Base-by-base conservation (phyloP, 1,140 invertebrate species). In the Penaeus japonicus region DNA sequence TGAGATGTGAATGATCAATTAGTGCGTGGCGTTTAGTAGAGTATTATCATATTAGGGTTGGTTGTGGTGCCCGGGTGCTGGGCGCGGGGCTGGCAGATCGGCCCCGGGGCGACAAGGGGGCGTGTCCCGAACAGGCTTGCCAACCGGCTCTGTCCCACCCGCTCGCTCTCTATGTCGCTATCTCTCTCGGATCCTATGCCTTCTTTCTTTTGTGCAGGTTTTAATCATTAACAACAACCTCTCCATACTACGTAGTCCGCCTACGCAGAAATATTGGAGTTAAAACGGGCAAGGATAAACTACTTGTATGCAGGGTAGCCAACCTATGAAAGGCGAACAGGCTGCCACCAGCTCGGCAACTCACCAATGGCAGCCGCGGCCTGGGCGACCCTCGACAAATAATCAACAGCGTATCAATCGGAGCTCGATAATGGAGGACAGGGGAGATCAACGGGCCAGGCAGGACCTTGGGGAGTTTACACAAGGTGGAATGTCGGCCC, bases 321-420 rank as follows among this genome's bases (percentile, higher is more conserved):
- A 87, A 87, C 85, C 32, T 35, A 35, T 62, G 57, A 18, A 39
- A 39, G 30, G 35, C 30, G 70, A 35, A 59, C 35, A 32, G 39
- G 85, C 57, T n/a, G 35, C 75, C 27, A 77, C 75, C 55, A 3
- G 57, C 55, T 59, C 57, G 3, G 54, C 30, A 87, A 30, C 77
- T 87, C 77, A 87, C 59, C 85, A 87, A 87, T 87, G 57, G 85
- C 78, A 86, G 84, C 20, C 17, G 53, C 24, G 77, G 77, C 57
- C 55, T 22, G 55, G 39, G 39, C 75, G 27, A 79, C 75, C 84
- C 85, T 87, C 85, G 73, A 80, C 85, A 87, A 87, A 81, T 87
- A 80, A 87, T 87, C 85, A 81, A 87, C 78, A 81, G 85, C 78
- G 85, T 80, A 86, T 86, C 84, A 86, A 86, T 86, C 80, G 84